phyloP scores from a whole-genome alignment of 2,797 vertebrate species.

The Lacerta viridis region DNA sequence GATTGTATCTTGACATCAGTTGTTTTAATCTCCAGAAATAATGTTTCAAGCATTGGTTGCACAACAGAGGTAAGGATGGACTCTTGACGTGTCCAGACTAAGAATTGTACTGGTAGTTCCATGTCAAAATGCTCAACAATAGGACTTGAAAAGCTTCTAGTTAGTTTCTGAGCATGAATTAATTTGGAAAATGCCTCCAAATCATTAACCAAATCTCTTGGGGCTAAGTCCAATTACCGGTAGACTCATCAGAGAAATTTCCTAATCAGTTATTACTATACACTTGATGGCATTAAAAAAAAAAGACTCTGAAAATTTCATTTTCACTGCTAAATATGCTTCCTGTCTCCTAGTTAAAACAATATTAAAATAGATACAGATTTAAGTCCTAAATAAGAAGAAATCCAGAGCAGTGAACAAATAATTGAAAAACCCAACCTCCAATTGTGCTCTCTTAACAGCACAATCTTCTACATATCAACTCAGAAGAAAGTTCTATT shows the following conservation, averaged over 20 bases:
- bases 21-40: constrained; percentile 2
- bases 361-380: neutral
- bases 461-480: neutral
- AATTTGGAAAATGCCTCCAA: neutral
- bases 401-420: too few relatives aligned
- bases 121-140: constrained; percentile 3
- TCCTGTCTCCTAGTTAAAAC: neutral
- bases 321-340: neutral
- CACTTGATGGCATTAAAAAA: neutral
- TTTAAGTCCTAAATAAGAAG: neutral
- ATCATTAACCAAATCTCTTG: neutral
- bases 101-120: neutral
- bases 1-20: neutral
- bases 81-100: neutral
- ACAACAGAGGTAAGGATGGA: neutral
- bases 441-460: neutral
- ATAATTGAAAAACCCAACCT: too few relatives aligned
- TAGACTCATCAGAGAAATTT: neutral
- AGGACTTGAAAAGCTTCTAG: neutral
- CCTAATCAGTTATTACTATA: neutral
- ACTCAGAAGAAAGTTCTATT: neutral
- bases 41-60: neutral
- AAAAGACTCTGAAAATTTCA: neutral
- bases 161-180: neutral
- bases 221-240: neutral